A percentile compares a stretch with the other conserved stretches of the same genome.
Conservation (phyloP, 1,140 invertebrate species). For the Heliconius hewitsoni region DNA sequence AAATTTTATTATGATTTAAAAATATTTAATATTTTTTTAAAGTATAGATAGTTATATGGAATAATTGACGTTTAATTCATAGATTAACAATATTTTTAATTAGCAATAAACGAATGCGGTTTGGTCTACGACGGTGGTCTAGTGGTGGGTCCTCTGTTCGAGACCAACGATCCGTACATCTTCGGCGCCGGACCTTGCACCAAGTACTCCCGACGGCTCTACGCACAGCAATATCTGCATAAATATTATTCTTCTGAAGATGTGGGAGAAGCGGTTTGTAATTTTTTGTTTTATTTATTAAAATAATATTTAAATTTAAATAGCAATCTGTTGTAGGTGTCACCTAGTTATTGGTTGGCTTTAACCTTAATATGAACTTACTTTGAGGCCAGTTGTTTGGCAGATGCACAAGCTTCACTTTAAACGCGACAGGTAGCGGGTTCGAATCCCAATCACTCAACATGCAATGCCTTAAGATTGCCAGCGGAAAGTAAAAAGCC, state of each 20-base stretch:
- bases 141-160: conserved; percentile 85
- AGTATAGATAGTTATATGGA: too few species aligned
- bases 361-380: too few species aligned
- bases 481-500: too few species aligned
- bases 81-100: conserved; percentile 26
- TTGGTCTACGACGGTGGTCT: conserved; percentile 87
- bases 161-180: conserved; percentile 87
- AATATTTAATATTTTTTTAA: too few species aligned
- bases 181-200: conserved; percentile 86
- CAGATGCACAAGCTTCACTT: too few species aligned
- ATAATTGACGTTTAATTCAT: neutral
- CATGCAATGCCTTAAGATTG: too few species aligned
- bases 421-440: too few species aligned
- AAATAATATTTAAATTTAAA: neutral
- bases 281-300: neutral
- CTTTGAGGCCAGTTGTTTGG: too few species aligned
- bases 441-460: too few species aligned
- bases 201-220: conserved; percentile 82
- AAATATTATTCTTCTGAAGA: conserved; percentile 81
- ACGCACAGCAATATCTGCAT: conserved; percentile 75
- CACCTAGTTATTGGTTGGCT: neutral
- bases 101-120: conserved; percentile 85
- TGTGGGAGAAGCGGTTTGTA: conserved; percentile 79
- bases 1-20: too few species aligned
- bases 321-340: neutral